Evolutionary conservation across 1,140 invertebrate species (phyloP), one percentile per base, ranked within the genome.

Genomic region (Antheraea pernyi): DNA sequence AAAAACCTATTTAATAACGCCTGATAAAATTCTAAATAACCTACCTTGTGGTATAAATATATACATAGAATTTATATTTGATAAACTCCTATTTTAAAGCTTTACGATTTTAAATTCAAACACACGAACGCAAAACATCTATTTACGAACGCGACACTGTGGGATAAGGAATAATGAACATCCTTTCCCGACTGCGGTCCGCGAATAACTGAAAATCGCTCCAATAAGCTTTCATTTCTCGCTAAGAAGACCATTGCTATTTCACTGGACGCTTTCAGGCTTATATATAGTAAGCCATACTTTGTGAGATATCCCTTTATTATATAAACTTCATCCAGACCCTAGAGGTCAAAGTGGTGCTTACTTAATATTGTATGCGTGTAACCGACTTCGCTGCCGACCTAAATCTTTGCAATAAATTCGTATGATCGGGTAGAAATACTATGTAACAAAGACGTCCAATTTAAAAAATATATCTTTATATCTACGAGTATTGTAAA

Each of bases 191-290:
- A 19, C 69, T 16, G 71, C 69, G 73, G 71, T 71, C 67, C 72
- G 80, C 77, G 75, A 75, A 75, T 71, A 73, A 87, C 85, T 87
- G 82, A 87, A 83, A 79, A 69, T 67, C 42, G 53, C 64, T 65
- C 70, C 30, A 65, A 46, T 16, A 74, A 79, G 71, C 72, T 76
- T 81, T 77, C 72, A 72, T 70, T 66, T 68, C 66, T 70, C 65
- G 65, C 64, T 65, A 46, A 13, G 37, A 18, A 30, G 22, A 8
- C 30, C 61, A n/a, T 53, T 16, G 46, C 37, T 63, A 36, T 37
- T 30, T 19, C 61, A 68, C 70, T 46, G 61, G 60, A 58, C 39
- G 65, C 65, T 68, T 72, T 72, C 70, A 71, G 66, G 65, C 59
- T 59, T 48, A 53, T 53, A 53, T 16, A 6, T 11, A n/a, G 13